Evolutionary conservation across 2,888 invertebrate species (phyloP).

Genomic region (Agrochola circellaris): DNA sequence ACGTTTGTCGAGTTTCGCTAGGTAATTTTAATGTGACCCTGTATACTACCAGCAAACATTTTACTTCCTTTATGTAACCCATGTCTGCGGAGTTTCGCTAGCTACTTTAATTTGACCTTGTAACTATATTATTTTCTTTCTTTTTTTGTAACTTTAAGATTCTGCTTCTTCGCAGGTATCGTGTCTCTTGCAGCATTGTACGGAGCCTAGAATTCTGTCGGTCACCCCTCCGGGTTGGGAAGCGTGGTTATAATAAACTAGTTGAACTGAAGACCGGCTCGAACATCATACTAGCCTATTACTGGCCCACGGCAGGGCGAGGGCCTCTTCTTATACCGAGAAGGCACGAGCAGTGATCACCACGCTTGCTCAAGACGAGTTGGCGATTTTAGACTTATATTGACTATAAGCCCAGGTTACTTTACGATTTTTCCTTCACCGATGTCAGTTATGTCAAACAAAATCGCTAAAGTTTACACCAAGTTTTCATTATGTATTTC

Average conservation of each 20-base stretch:
- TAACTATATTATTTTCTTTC: not conserved
- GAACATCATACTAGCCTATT: no score
- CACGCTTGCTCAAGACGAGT: not conserved
- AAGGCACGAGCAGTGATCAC: no score
- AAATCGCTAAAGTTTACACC: not conserved
- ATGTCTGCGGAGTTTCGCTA: no score
- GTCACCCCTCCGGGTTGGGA: constrained; percentile 58
- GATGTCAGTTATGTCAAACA: not conserved
- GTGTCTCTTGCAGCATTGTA: constrained; percentile 56
- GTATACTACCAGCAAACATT: no score
- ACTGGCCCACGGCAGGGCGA: no score
- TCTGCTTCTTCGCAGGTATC: constrained; percentile 41
- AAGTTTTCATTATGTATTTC: not conserved
- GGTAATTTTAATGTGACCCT: no score
- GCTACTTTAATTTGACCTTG: not conserved
- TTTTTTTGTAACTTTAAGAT: not conserved
- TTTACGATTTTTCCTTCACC: not conserved
- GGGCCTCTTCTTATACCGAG: not conserved
- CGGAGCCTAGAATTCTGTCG: constrained; percentile 47
- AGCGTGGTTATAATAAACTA: constrained; percentile 49
- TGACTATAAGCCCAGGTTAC: not conserved
- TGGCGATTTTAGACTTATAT: not conserved
- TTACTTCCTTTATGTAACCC: no score
- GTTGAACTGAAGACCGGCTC: not conserved
- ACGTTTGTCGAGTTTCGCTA: no score